These are phyloP conservation scores for Fragum fragum DNA, from an alignment of 2,888 invertebrate species.

Conservation along the genomic window DNA sequence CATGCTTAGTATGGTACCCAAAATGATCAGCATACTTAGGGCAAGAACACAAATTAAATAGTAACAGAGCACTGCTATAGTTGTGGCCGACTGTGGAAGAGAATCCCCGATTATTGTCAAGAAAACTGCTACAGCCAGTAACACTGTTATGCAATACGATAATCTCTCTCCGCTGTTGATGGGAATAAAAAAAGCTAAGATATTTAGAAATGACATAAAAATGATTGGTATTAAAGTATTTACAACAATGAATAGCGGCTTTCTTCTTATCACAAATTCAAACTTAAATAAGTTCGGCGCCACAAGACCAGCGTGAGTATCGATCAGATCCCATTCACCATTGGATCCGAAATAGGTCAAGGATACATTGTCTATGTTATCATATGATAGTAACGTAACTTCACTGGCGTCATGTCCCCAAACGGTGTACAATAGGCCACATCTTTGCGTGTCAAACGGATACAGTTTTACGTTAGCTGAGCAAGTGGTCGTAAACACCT, in stretches of 20 bases:
- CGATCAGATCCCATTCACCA: slow-evolving; percentile 54
- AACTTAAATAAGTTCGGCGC: slow-evolving; percentile 11
- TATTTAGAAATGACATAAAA: slow-evolving; percentile 58
- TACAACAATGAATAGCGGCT: slow-evolving; percentile 53
- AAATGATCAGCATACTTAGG: slow-evolving; percentile 8
- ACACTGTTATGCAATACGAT: slow-evolving; percentile 61
- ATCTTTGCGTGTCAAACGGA: slow-evolving; percentile 49
- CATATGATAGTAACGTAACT: slow-evolving; percentile 18
- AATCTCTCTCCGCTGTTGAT: slow-evolving; percentile 63
- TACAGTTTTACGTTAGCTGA: slow-evolving; percentile 34
- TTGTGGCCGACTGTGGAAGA: slow-evolving; percentile 57
- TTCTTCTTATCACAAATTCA: slow-evolving; percentile 39
- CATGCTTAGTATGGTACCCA: not conserved
- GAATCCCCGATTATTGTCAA: slow-evolving; percentile 64
- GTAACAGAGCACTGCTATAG: slow-evolving; percentile 47
- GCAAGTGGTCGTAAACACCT: slow-evolving; percentile 45
- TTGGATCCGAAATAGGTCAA: slow-evolving; percentile 39
- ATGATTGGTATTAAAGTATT: slow-evolving; percentile 62
- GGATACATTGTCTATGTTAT: not conserved
- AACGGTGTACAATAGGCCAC: slow-evolving; percentile 28
- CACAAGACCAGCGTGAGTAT: not conserved
- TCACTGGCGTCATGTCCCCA: slow-evolving; percentile 36
- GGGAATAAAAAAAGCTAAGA: slow-evolving; percentile 61
- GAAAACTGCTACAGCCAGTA: slow-evolving; percentile 63
- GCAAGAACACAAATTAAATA: slow-evolving; percentile 4